A percentile compares a stretch with the other conserved stretches of the same genome.
Evolutionary conservation across 2,797 vertebrate species (phyloP).

Genomic region (Miichthys miiuy): DNA sequence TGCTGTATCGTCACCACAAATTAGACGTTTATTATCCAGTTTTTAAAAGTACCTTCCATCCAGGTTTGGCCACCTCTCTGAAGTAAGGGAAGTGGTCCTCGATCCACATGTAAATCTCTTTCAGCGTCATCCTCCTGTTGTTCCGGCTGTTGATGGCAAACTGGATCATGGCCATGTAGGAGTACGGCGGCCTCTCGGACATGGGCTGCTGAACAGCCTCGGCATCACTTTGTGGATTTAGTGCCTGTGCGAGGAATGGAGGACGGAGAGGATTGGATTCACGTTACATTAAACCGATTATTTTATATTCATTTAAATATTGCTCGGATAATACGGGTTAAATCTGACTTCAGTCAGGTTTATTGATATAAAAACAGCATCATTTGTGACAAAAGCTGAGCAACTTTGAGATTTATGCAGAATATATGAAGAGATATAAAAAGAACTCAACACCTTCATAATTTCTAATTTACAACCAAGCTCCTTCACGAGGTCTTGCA

Average conservation of each 20-base stretch:
- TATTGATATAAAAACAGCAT: not conserved
- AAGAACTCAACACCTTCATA: no score
- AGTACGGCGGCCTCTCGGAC: constrained; percentile 93
- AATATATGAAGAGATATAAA: no score
- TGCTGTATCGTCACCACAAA: no score
- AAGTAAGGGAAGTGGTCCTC: constrained; percentile 97
- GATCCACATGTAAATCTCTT: constrained; percentile 97
- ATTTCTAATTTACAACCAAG: no score
- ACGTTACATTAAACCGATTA: not conserved
- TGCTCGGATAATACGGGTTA: no score
- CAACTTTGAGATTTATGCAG: not conserved
- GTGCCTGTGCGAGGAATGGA: constrained; percentile 26
- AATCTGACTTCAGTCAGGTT: not conserved
- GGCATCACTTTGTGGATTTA: not conserved
- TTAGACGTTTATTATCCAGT: not conserved
- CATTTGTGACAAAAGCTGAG: not conserved
- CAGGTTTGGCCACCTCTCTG: constrained; percentile 92
- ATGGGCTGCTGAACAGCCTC: constrained; percentile 64
- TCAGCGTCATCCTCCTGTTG: constrained; percentile 93
- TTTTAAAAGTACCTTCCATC: constrained; percentile 91
- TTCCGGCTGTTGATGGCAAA: constrained; percentile 97
- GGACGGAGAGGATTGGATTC: not conserved
- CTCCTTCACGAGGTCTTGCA: not conserved
- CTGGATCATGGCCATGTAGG: constrained; percentile 99
- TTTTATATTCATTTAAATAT: not conserved